A percentile compares a stretch with the other conserved stretches of the same genome.
phyloP scores from a whole-genome alignment of 2,113 vertebrate genomes.

The Corythornis cristatus region DNA sequence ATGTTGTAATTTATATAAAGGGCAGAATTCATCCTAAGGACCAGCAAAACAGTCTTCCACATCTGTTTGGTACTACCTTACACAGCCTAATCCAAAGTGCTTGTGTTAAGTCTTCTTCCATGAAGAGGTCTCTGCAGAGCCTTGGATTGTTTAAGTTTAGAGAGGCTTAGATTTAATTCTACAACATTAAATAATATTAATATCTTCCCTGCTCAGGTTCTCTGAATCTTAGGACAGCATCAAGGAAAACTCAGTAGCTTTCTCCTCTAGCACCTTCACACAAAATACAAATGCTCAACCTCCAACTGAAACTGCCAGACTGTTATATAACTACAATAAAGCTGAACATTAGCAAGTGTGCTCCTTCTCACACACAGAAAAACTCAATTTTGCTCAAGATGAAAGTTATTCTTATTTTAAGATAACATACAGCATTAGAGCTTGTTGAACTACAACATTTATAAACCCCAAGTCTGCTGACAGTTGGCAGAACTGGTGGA shows the following conservation, averaged over 20 bases:
- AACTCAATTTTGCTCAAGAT: neutral
- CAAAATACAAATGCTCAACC: neutral
- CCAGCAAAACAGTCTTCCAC: neutral
- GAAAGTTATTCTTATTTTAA: neutral
- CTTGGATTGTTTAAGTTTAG: neutral
- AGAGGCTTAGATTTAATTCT: neutral
- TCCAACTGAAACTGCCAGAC: neutral
- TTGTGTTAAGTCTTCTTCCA: neutral
- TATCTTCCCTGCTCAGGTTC: neutral
- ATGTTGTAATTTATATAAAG: neutral
- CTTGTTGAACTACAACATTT: neutral
- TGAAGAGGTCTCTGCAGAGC: neutral
- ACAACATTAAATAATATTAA: neutral
- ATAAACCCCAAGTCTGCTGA: neutral
- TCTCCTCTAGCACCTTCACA: neutral
- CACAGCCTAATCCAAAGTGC: neutral
- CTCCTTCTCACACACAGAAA: neutral
- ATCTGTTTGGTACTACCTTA: neutral
- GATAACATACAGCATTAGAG: neutral
- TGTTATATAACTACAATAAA: neutral
- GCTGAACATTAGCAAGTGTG: neutral
- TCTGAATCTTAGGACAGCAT: neutral
- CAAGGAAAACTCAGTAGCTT: neutral
- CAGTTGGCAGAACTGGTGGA: slow-evolving; percentile 5
- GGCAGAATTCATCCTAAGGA: neutral